Conservation (phyloP, 2,888 invertebrate species). For the Epirrita christyi region DNA sequence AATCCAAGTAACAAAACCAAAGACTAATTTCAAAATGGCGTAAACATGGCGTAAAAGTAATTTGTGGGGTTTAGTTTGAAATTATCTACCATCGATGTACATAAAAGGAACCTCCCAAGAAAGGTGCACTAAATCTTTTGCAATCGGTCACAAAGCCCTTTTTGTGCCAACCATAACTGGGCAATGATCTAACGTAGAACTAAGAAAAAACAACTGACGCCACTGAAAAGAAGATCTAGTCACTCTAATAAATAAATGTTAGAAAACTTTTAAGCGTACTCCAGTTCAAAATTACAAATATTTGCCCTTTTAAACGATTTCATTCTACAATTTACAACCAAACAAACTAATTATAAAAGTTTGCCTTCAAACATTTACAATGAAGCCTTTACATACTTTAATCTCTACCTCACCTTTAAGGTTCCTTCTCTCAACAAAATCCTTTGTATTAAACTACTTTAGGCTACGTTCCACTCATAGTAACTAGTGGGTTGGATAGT, state of each 20-base stretch:
- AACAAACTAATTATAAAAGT: conserved; percentile 8
- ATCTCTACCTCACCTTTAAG: not conserved
- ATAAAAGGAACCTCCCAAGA: too few species aligned
- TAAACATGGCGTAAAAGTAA: too few species aligned
- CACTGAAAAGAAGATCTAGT: too few species aligned
- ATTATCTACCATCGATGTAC: too few species aligned
- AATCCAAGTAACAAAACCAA: too few species aligned
- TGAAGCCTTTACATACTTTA: not conserved
- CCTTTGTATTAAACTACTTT: not conserved
- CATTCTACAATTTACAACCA: not conserved
- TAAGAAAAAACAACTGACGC: too few species aligned
- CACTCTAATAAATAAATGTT: not conserved
- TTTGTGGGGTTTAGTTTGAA: too few species aligned
- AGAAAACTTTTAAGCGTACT: not conserved
- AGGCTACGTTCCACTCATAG: conserved; percentile 58
- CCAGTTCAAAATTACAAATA: not conserved
- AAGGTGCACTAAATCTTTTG: too few species aligned
- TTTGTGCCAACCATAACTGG: too few species aligned
- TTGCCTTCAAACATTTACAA: not conserved
- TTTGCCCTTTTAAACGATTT: conserved; percentile 3
- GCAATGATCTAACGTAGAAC: too few species aligned
- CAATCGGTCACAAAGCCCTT: too few species aligned
- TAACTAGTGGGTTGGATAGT: conserved; percentile 64
- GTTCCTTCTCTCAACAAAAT: not conserved
- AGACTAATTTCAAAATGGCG: too few species aligned